Conservation (phyloP, 2,888 invertebrate species). For the Eumacrocentrus americanus region DNA sequence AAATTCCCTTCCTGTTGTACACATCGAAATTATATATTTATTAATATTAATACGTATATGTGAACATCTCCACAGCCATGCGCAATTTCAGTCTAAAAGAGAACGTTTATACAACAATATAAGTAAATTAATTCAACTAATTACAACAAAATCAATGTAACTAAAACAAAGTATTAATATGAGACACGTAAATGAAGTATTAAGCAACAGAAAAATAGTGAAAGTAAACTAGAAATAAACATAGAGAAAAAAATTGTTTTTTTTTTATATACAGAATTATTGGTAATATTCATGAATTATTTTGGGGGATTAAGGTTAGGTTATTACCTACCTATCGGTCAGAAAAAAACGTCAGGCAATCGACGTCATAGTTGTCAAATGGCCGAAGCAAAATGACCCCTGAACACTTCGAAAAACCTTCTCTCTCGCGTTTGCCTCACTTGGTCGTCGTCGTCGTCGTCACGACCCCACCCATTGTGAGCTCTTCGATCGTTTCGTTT, state of each 20-base stretch:
- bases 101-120: too few relatives aligned
- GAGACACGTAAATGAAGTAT: too few relatives aligned
- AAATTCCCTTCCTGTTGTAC: too few relatives aligned
- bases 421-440: not conserved
- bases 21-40: not conserved
- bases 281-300: too few relatives aligned
- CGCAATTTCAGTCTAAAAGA: not conserved
- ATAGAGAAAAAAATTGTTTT: too few relatives aligned
- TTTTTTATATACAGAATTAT: too few relatives aligned
- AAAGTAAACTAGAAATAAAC: too few relatives aligned
- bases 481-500: conserved; percentile 6
- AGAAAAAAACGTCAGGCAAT: conserved; percentile 2
- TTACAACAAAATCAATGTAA: not conserved
- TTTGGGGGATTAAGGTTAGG: not conserved
- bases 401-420: not conserved
- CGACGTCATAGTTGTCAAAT: not conserved
- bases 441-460: not conserved
- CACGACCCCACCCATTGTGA: conserved; percentile 10
- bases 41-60: not conserved
- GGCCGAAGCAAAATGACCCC: not conserved
- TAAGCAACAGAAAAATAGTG: too few relatives aligned
- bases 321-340: not conserved
- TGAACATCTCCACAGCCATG: not conserved
- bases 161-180: too few relatives aligned
- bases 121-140: too few relatives aligned